phyloP scores from a whole-genome alignment of 2,113 vertebrate species.

The Sylvilagus bachmani region DNA sequence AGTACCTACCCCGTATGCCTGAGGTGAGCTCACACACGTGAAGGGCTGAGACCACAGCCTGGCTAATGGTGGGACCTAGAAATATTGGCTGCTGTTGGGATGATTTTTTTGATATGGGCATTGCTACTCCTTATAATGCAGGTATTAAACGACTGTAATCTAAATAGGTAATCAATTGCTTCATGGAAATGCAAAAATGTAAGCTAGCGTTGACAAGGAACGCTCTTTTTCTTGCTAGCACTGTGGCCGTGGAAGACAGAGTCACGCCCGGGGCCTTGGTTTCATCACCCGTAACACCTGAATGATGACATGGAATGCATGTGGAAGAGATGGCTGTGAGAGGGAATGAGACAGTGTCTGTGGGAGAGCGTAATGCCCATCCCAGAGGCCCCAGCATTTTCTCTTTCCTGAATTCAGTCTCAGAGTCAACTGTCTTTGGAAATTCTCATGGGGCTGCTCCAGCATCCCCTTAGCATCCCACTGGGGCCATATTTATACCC shows the following conservation, averaged over 20 bases:
- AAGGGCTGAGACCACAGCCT: too few species aligned
- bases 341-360: fast-evolving
- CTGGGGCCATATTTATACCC: not conserved
- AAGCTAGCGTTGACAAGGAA: not conserved
- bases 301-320: not conserved
- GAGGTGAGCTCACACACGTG: too few species aligned
- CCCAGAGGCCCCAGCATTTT: not conserved
- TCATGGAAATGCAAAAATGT: not conserved
- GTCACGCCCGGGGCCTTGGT: not conserved
- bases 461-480: not conserved
- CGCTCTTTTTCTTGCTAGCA: not conserved
- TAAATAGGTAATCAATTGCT: not conserved
- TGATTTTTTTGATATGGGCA: too few species aligned
- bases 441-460: not conserved
- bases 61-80: too few species aligned
- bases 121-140: too few species aligned
- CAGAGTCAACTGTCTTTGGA: fast-evolving
- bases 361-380: not conserved
- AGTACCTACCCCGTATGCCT: too few species aligned
- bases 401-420: not conserved
- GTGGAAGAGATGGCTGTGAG: not conserved
- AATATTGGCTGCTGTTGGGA: too few species aligned
- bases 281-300: not conserved
- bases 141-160: fast-evolving
- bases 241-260: not conserved